A percentile compares a stretch with the other conserved stretches of the same genome.
These are phyloP conservation scores for Antheraea pernyi DNA, from an alignment of 1,140 invertebrate genomes.

Conservation along the genomic window DNA sequence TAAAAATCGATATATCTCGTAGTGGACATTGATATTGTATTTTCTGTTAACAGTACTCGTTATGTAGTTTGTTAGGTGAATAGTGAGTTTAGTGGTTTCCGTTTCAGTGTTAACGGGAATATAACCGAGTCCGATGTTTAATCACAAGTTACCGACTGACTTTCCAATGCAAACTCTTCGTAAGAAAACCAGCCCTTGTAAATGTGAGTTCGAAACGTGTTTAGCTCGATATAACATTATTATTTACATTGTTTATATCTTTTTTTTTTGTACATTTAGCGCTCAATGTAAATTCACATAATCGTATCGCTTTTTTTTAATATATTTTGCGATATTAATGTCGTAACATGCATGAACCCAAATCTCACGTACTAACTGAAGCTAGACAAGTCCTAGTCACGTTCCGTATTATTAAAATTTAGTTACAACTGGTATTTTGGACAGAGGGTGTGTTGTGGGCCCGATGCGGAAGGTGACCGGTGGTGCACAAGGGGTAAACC, in stretches of 20 bases:
- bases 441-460: slow-evolving; percentile 70
- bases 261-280: slow-evolving; percentile 60
- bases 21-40: slow-evolving; percentile 51
- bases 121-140: slow-evolving; percentile 67
- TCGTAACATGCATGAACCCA: slow-evolving; percentile 63
- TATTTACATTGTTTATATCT: slow-evolving; percentile 32
- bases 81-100: slow-evolving; percentile 56
- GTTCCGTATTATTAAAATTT: slow-evolving; percentile 30
- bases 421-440: slow-evolving; percentile 70
- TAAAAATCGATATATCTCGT: slow-evolving; percentile 71
- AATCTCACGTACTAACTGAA: slow-evolving; percentile 22
- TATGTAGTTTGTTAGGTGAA: slow-evolving; percentile 36
- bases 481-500: slow-evolving; percentile 38
- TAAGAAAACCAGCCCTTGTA: slow-evolving; percentile 93
- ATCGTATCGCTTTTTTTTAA: slow-evolving; percentile 57
- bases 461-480: slow-evolving; percentile 43
- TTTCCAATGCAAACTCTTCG: slow-evolving; percentile 91
- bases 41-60: slow-evolving; percentile 34
- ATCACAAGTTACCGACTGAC: slow-evolving; percentile 75
- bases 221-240: slow-evolving; percentile 36
- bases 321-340: slow-evolving; percentile 65
- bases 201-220: slow-evolving; percentile 85
- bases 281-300: slow-evolving; percentile 58
- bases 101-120: slow-evolving; percentile 57
- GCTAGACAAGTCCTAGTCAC: slow-evolving; percentile 39